These are phyloP conservation scores for Dendrophyllia cribrosa DNA, from an alignment of 64 coral and sea anemone species.

Conservation along the genomic window DNA sequence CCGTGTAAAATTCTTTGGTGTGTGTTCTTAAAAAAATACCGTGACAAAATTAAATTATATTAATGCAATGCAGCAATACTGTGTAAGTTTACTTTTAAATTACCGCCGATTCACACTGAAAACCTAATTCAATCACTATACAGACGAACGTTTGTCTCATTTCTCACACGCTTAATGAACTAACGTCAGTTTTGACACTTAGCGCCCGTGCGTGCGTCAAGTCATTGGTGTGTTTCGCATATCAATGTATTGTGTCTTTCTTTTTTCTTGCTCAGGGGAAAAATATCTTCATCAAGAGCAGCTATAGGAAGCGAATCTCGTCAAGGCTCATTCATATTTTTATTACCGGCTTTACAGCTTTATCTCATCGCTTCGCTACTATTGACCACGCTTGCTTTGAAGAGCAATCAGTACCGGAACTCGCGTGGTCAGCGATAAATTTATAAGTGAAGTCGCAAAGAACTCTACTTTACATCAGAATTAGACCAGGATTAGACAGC, in stretches of 20 bases:
- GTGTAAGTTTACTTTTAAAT: not conserved
- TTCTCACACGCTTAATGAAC: not conserved
- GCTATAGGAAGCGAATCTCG: not conserved
- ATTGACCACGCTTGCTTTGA: not conserved
- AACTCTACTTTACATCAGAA: not conserved
- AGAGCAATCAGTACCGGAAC: not conserved
- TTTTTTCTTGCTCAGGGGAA: not conserved
- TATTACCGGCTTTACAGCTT: not conserved
- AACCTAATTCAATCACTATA: not conserved
- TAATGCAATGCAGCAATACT: not conserved
- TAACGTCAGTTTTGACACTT: not conserved
- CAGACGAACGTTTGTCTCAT: not conserved
- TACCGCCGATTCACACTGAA: constrained; percentile 12
- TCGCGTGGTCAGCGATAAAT: not conserved
- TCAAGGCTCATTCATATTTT: constrained; percentile 4
- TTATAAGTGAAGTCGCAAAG: not conserved
- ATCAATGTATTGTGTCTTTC: not conserved
- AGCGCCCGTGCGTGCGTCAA: not conserved
- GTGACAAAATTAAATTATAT: not conserved
- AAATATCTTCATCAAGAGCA: constrained; percentile 9
- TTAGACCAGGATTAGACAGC: not conserved
- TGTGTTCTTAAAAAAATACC: not conserved
- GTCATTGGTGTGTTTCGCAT: not conserved
- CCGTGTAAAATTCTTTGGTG: too few relatives aligned
- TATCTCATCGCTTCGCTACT: not conserved